Base-by-base conservation (phyloP, 1,140 invertebrate genomes). In the Pectinophora gossypiella region DNA sequence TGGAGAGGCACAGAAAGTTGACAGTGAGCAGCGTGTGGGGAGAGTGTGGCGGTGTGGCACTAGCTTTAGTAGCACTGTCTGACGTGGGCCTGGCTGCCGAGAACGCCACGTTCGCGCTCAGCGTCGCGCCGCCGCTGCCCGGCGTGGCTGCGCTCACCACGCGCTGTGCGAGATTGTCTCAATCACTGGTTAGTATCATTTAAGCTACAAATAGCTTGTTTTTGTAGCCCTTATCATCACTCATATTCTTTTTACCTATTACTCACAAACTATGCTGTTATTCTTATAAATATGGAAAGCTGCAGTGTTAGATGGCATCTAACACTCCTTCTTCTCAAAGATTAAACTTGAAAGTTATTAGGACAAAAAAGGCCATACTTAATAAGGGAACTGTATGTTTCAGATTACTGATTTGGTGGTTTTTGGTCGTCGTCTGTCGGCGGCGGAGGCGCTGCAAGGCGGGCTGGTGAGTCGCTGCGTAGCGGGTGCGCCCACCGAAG, bases 401-500 rank as follows among this genome's bases (percentile, higher is more conserved):
- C 66, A 94, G 93, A 89, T 92, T 16, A 91, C 90, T 50, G 92
- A 94, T 63, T 79, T 95, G 67, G 72, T 95, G 6, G 89, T 94
- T 64, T 91, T 91, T 19, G 91, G 92, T 13, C 89, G 92, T 45
- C 91, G 89, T 48, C 68, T 95, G 59, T 93, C 92, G 3, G 93
- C 94, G 0, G 89, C 89, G 27, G 93, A 95, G 74, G 94, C 94
- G 12, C 72, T 91, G 38, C 87, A 89, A 22, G 89, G 90, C 56
- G 94, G 94, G 2, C 85, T 96, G 12, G 91, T 95, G 12, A 92
- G 93, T 15, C 90, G 92, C 71, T 88, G 93, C 16, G 68, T 95
- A 3, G 83, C 91, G 36, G 89, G 89, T 12, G 89, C 91, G n/a
- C 82, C 92, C 9, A 89, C 87, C 49, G 86, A 89, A 23, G 90